Evolutionary conservation across 2,888 invertebrate species (phyloP), one percentile per base, ranked within the genome.

Genomic region (Volucella inanis): DNA sequence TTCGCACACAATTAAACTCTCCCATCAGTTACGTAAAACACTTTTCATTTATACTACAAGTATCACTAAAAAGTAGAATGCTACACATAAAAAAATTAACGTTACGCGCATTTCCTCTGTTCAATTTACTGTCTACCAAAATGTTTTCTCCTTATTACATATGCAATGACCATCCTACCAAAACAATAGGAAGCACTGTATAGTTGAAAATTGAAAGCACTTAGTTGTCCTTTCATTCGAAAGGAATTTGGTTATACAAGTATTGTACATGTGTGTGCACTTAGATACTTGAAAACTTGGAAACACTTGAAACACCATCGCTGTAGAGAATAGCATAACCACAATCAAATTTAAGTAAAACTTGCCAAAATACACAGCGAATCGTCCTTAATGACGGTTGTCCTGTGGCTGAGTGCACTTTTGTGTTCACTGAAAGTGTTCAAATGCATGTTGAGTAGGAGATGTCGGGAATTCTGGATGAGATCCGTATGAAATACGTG

Each of bases 371-470:
- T 18, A 80, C 80, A 61, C 62, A 62, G 55, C 74, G 80, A 80
- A 80, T 75, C 68, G 75, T 75, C 68, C 80, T 67, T 75, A 80
- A 80, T 80, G 61, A 75, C 50, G 71, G 68, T 75, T 80, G 80
- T 75, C 67, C 62, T 80, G 74, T 50, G 74, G 80, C 45, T 54
- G 49, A 67, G 72, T 67, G 70, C 71, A 71, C 55, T 71, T 31
- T 49, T 41, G 22, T 64, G 57, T 15, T 15, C 18, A 31, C 43
- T n/a, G 31, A 45, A 38, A 55, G 55, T 47, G 55, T 39, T 67
- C 14, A 8, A 55, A 8, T 59, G 12, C 18, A 45, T 52, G n/a
- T 43, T 3, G 18, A 39, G 15, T 11, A 8, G 4, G 43, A 22
- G 43, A n/a, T 43, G 52, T 52, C 15, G n/a, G 15, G 10, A 4